phyloP scores from a whole-genome alignment of 2,113 vertebrate genomes.

The Chloroceryle aenea region DNA sequence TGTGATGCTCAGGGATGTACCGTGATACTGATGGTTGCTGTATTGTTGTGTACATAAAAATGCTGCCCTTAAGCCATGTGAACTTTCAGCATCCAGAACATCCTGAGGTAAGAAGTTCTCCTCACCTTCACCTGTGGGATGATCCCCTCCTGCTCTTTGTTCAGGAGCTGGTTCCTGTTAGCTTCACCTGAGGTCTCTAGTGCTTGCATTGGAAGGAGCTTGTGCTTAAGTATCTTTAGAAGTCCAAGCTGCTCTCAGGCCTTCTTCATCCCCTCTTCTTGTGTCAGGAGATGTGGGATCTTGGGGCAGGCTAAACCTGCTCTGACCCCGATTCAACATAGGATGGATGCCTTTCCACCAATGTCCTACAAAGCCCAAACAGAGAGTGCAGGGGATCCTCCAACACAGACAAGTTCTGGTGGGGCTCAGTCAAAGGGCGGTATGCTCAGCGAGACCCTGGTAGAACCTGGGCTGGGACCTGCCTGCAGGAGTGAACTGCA shows the following conservation, averaged over 20 bases:
- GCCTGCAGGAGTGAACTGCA: no score
- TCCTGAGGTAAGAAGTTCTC: background rate
- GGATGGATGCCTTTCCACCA: background rate
- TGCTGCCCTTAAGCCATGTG: background rate
- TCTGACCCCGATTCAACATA: fast-evolving
- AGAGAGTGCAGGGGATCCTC: background rate
- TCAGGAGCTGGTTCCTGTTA: background rate
- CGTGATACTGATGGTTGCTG: background rate
- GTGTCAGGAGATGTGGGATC: background rate
- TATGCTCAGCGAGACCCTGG: no score
- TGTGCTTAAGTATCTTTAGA: background rate
- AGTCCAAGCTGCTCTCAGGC: background rate
- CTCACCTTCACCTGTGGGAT: background rate
- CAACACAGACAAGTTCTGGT: background rate
- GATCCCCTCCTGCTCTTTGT: background rate
- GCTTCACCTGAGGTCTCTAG: background rate
- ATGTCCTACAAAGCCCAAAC: no score
- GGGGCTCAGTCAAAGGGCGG: background rate
- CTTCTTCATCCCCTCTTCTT: background rate
- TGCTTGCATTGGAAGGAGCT: background rate
- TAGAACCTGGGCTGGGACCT: background rate
- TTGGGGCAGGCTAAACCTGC: background rate
- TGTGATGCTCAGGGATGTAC: background rate
- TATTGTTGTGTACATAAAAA: background rate
- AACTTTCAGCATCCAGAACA: background rate